Evolutionary conservation across 2,113 vertebrate genomes (phyloP).

Genomic region (Pangasianodon hypophthalmus): DNA sequence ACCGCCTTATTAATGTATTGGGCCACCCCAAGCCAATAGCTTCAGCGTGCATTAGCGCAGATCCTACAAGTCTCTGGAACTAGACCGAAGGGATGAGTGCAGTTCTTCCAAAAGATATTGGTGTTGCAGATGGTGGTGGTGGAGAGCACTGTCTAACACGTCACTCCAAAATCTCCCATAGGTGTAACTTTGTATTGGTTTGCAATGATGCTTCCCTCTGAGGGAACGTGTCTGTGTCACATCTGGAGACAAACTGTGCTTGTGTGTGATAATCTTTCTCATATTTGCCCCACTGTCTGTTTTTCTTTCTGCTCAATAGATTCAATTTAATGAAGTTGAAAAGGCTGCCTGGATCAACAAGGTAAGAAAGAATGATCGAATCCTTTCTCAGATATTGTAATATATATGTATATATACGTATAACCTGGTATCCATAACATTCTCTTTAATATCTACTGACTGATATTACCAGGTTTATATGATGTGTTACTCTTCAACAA

Average conservation of each 20-base stretch:
- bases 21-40: background rate
- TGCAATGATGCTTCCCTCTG: background rate
- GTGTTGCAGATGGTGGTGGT: background rate
- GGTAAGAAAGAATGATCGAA: constrained; percentile 70
- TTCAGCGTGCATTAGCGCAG: background rate
- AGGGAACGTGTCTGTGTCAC: background rate
- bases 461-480: background rate
- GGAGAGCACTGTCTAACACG: background rate
- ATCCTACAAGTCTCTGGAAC: background rate
- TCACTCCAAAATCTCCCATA: background rate
- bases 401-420: background rate
- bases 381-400: background rate
- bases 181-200: background rate
- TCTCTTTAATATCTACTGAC: background rate
- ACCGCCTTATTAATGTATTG: background rate
- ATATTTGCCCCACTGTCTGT: background rate
- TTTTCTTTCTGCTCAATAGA: constrained; percentile 68
- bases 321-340: constrained; percentile 89
- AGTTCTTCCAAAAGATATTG: background rate
- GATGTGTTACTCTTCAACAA: background rate
- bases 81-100: background rate
- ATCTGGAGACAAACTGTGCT: background rate
- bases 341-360: constrained; percentile 94
- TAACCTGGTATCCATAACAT: background rate
- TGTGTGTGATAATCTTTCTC: background rate